A percentile compares a stretch with the other conserved stretches of the same genome.
phyloP scores from a whole-genome alignment of 2,113 vertebrate genomes.

The Nycticebus coucang region DNA sequence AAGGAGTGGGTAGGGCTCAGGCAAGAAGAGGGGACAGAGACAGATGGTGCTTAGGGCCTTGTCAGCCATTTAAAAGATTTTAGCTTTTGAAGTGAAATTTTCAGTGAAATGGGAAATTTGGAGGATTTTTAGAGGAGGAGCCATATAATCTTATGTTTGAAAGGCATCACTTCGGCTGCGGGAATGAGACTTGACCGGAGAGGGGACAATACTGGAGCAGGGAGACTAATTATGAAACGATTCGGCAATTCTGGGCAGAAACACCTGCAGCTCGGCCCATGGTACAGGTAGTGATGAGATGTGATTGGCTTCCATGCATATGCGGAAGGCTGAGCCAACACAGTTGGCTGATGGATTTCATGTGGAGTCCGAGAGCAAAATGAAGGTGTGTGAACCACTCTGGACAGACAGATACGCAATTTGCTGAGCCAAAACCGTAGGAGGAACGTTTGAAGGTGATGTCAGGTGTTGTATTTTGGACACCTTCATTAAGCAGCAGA shows the following conservation, averaged over 20 bases:
- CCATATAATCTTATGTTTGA: not conserved
- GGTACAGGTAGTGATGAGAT: not conserved
- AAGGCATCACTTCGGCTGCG: not conserved
- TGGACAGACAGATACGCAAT: not conserved
- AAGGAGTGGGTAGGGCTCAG: not conserved
- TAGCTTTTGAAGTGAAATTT: not conserved
- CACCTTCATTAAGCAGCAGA: not conserved
- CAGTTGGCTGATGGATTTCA: not conserved
- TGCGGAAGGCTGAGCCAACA: not conserved
- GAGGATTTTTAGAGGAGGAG: not conserved
- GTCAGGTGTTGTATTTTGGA: not conserved
- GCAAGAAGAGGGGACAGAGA: not conserved
- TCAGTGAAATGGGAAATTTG: not conserved
- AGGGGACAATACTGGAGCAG: not conserved
- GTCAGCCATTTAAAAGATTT: not conserved
- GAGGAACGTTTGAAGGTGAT: not conserved
- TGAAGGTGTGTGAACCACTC: not conserved
- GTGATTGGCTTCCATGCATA: not conserved
- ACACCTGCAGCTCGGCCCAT: not conserved
- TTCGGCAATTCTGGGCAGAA: conserved; percentile 9
- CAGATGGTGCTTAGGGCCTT: not conserved
- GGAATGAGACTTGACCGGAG: not conserved
- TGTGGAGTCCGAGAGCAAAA: not conserved
- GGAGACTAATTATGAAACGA: not conserved
- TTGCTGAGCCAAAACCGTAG: not conserved